These are phyloP conservation scores for Habropoda laboriosa DNA, from an alignment of 1,140 invertebrate genomes.

Conservation along the genomic window DNA sequence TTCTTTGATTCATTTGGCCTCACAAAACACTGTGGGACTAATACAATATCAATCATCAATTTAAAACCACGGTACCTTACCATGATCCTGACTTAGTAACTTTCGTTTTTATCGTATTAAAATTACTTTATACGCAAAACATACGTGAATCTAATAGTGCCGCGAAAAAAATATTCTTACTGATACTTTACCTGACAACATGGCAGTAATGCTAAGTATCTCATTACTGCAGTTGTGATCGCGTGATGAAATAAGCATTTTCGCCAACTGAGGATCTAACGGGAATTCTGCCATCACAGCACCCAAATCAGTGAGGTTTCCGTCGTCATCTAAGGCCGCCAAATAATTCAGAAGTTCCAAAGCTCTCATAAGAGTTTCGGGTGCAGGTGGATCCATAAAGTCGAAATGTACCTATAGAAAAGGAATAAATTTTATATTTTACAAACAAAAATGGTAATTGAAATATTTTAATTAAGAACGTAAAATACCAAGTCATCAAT, in stretches of 20 bases:
- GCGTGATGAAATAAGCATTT: slow-evolving; percentile 98
- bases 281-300: slow-evolving; percentile 99
- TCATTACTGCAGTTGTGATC: slow-evolving; percentile 99
- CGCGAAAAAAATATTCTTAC: neutral
- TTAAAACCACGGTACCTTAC: slow-evolving; percentile 75
- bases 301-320: slow-evolving; percentile 97
- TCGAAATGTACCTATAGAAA: slow-evolving; percentile 93
- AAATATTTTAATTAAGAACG: slow-evolving; percentile 77
- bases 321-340: slow-evolving; percentile 97
- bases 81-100: slow-evolving; percentile 53
- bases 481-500: slow-evolving; percentile 95
- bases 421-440: neutral
- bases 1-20: slow-evolving; percentile 99
- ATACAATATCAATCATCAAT: slow-evolving; percentile 82
- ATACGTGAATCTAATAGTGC: slow-evolving; percentile 40
- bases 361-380: slow-evolving; percentile 99
- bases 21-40: slow-evolving; percentile 99
- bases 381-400: slow-evolving; percentile 99
- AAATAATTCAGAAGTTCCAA: slow-evolving; percentile 98
- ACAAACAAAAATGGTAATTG: slow-evolving; percentile 9
- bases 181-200: slow-evolving; percentile 95
- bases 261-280: slow-evolving; percentile 98
- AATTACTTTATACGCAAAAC: neutral
- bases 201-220: slow-evolving; percentile 98
- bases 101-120: slow-evolving; percentile 30